These are phyloP conservation scores for Ferrisia virgata DNA, from an alignment of 2,888 invertebrate genomes.

Conservation along the genomic window DNA sequence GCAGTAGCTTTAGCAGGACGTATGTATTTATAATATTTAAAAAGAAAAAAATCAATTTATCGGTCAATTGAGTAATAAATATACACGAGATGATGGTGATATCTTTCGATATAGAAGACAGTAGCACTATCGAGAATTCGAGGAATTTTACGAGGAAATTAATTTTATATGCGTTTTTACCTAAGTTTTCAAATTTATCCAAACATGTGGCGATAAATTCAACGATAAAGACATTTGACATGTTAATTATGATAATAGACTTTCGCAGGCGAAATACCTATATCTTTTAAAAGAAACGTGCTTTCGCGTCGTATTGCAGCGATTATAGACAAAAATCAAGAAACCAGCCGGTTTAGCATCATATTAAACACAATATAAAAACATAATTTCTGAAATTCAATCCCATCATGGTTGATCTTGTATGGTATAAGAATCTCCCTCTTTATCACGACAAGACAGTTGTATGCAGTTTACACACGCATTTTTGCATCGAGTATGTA, in stretches of 20 bases:
- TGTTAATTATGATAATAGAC: neutral
- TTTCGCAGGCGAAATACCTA: neutral
- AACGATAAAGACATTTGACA: neutral
- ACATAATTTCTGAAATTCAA: neutral
- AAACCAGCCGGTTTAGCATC: neutral
- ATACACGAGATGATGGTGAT: too few species aligned
- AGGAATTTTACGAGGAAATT: neutral
- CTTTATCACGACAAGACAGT: neutral
- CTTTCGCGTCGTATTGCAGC: neutral
- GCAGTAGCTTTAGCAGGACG: neutral
- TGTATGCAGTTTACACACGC: neutral
- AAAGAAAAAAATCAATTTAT: neutral
- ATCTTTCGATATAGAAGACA: too few species aligned
- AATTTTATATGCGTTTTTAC: too few species aligned
- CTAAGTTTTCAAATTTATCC: neutral
- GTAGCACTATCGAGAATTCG: neutral
- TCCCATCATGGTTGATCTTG: neutral
- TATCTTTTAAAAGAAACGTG: neutral
- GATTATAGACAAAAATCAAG: neutral
- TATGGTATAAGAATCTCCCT: neutral
- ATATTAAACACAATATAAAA: slow-evolving; percentile 22
- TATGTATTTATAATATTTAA: neutral
- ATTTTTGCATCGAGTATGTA: neutral
- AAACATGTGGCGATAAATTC: neutral
- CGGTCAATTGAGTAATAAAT: neutral